Evolutionary conservation across 1,140 invertebrate genomes (phyloP), one percentile per base, ranked within the genome.

Genomic region (Phthorimaea operculella): DNA sequence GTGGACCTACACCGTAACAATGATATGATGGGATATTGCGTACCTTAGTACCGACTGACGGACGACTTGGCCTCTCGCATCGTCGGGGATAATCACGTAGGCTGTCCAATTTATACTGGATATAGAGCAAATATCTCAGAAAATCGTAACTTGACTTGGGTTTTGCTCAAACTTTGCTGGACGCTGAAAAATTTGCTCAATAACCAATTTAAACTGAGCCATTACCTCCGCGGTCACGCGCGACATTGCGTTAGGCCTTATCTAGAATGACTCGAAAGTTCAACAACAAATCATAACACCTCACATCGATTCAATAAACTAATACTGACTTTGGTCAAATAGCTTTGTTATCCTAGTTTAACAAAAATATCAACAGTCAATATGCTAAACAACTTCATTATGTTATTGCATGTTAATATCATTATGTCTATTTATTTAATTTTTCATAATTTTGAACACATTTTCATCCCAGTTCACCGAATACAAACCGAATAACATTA

Each of bases 311-410:
- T 73, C 74, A 71, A 72, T 67, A 74, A 72, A 77, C 81, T 85
- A 85, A 85, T 85, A 85, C 79, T 85, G 82, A 85, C 82, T 85
- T 85, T 85, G 82, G 82, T 85, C 79, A 85, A 80, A 83, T 85
- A 85, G 82, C 82, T 82, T 80, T 78, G 79, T 83, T 78, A 85
- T 76, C 76, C 82, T 85, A 84, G 71, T 70, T 84, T 72, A 83
- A 84, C 79, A 83, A 82, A 78, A 74, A 81, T 79, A 80, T 80
- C 72, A 84, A 83, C 81, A 83, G 77, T 79, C 74, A 79, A 83
- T 81, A 83, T 76, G 68, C 70, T 82, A 78, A 79, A 68, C 66
- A 70, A 75, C 64, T 70, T 63, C 62, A 65, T 65, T 63, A 71
- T 59, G 51, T 71, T 76, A 82, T 84, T 84, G 81, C 75, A 66